A percentile compares a stretch with the other conserved stretches of the same genome.
Evolutionary conservation across 1,140 invertebrate species (phyloP).

Genomic region (Amphibalanus amphitrite): DNA sequence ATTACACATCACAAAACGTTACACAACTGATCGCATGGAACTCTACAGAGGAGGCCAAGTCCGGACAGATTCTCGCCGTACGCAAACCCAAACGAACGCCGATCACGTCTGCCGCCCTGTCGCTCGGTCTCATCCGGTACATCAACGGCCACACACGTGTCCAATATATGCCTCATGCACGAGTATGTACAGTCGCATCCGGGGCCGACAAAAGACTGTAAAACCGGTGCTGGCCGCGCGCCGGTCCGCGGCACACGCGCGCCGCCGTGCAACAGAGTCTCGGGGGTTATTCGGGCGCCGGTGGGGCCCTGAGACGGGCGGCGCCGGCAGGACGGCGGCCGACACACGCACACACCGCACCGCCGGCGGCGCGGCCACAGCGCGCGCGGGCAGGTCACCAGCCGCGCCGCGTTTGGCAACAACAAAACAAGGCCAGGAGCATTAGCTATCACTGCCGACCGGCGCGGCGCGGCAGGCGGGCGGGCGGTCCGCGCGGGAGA

Average conservation of each 20-base stretch:
- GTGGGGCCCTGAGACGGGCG: not conserved
- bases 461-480: too few relatives aligned
- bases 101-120: too few relatives aligned
- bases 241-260: too few relatives aligned
- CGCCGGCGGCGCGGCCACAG: too few relatives aligned
- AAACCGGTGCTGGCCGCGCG: not conserved
- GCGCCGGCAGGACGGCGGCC: too few relatives aligned
- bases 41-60: not conserved
- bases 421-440: not conserved
- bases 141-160: not conserved
- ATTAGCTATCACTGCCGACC: not conserved
- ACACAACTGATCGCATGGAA: slow-evolving; percentile 1
- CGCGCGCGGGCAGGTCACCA: too few relatives aligned
- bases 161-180: not conserved
- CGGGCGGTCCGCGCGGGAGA: not conserved
- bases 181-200: not conserved
- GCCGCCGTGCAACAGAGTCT: too few relatives aligned
- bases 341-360: not conserved
- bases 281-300: too few relatives aligned
- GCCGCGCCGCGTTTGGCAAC: not conserved
- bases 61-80: not conserved
- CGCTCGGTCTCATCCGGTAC: not conserved
- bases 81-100: not conserved
- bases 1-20: slow-evolving; percentile 2
- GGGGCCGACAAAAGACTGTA: not conserved